Evolutionary conservation across 2,797 vertebrate genomes (phyloP), one percentile per base, ranked within the genome.

Genomic region (Mionectes olivaceus): DNA sequence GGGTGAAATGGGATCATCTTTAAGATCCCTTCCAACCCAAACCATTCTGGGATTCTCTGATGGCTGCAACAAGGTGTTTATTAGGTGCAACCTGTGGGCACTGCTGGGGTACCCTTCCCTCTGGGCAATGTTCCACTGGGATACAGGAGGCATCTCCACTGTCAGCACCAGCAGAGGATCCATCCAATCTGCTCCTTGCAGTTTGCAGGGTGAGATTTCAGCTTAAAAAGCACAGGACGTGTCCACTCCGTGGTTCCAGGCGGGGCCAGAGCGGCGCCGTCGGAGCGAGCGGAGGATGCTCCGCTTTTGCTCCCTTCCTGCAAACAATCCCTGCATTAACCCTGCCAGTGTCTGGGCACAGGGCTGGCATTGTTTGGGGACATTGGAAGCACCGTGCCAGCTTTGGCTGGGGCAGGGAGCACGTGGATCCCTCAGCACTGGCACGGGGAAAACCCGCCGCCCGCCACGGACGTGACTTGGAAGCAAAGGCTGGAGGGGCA

Each of bases 171-270:
- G 50, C 64, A 16, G 37, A 9, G 17, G 53, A 47, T 16, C 30
- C 17, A 5, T 28, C 35, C 25, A 11, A 16, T 25, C 52, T 2
- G 1, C 61, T 67, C 15, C 32, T 28, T 68, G 10, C 8, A 44
- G 41, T 43, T 2, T 21, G 6, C 32, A 18, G 50, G 7, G n/a
- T 1, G 32, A 44, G 32, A 2, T 75, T 69, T 56, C 14, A 47
- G 30, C 56, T 86, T 25, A 18, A 12, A 53, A 63, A 37, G 47
- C 57, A 5, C 32, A 11, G 8, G 47, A 18, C 0, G 0, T 25
- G 4, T 46, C 11, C 11, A 39, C 1, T 6, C 16, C 2, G 0
- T 32, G 0, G 0, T 61, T 50, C 47, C 32, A 5, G 3, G 2
- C 2, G 0, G 27, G 43, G 43, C 17, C 33, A 5, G 47, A 78